Conservation (phyloP, 1,140 invertebrate species). For the Drosophila orena region DNA sequence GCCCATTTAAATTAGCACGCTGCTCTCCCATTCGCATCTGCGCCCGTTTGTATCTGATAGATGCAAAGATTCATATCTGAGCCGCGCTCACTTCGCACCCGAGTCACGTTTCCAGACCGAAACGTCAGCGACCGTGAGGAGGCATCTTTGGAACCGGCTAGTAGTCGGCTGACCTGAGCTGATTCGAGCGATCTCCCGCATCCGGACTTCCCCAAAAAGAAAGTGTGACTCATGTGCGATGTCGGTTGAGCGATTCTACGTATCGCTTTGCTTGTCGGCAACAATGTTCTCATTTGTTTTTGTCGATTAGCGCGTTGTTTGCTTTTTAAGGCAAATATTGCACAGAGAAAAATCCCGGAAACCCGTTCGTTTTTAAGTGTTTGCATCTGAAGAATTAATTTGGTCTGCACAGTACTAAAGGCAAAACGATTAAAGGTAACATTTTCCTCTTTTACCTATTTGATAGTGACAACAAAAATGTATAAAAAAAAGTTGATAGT, state of each 20-base stretch:
- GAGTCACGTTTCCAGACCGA: conserved; percentile 61
- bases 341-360: neutral
- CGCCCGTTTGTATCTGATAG: conserved; percentile 3
- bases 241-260: conserved; percentile 17
- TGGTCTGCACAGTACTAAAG: no score
- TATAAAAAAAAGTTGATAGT: no score
- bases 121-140: conserved; percentile 39
- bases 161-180: conserved; percentile 9
- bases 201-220: conserved; percentile 75
- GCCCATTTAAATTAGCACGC: conserved; percentile 13
- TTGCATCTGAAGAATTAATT: neutral
- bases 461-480: no score
- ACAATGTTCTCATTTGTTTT: conserved; percentile 28
- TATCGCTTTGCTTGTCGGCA: conserved; percentile 6
- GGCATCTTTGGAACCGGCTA: conserved; percentile 45
- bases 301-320: conserved; percentile 4
- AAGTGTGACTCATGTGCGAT: conserved; percentile 63
- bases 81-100: conserved; percentile 16
- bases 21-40: neutral
- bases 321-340: conserved; percentile 12
- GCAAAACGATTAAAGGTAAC: no score
- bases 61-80: conserved; percentile 39
- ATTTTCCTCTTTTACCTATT: no score
- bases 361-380: neutral
- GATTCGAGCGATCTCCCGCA: conserved; percentile 2